A percentile compares a stretch with the other conserved stretches of the same genome.
Evolutionary conservation across 1,140 invertebrate species (phyloP).

Genomic region (Homalodisca vitripennis): DNA sequence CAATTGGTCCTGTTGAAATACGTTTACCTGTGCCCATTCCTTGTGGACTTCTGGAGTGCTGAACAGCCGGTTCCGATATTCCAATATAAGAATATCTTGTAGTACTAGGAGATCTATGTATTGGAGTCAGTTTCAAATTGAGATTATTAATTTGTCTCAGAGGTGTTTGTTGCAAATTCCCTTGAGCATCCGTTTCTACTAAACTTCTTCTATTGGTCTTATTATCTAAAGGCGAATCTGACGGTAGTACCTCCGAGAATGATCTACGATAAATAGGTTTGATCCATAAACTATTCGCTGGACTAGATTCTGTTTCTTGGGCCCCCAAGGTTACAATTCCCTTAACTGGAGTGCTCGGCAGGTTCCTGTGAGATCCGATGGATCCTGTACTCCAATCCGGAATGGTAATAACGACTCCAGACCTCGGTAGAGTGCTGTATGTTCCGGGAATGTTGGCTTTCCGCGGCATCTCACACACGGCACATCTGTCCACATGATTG

Average conservation of each 20-base stretch:
- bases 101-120: constrained; percentile 17
- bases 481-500: constrained; percentile 54
- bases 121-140: constrained; percentile 39
- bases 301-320: constrained; percentile 33
- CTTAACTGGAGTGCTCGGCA: constrained; percentile 56
- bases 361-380: constrained; percentile 49
- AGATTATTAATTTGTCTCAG: constrained; percentile 39
- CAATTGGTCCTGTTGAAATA: constrained; percentile 19
- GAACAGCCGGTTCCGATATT: constrained; percentile 48
- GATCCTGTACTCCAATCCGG: constrained; percentile 50
- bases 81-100: constrained; percentile 60
- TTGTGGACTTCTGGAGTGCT: constrained; percentile 44
- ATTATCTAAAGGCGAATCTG: constrained; percentile 48
- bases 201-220: constrained; percentile 54
- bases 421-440: constrained; percentile 50
- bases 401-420: constrained; percentile 54
- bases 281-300: constrained; percentile 25
- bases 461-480: constrained; percentile 61
- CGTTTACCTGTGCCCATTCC: neutral
- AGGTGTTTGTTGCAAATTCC: constrained; percentile 33
- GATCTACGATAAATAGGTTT: constrained; percentile 50
- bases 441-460: constrained; percentile 50
- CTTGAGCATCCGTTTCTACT: constrained; percentile 57
- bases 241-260: constrained; percentile 52
- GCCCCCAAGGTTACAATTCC: constrained; percentile 45